A percentile compares a stretch with the other conserved stretches of the same genome.
These are phyloP conservation scores for Drosophila crucigera DNA, from an alignment of 2,888 invertebrate species.

Conservation along the genomic window DNA sequence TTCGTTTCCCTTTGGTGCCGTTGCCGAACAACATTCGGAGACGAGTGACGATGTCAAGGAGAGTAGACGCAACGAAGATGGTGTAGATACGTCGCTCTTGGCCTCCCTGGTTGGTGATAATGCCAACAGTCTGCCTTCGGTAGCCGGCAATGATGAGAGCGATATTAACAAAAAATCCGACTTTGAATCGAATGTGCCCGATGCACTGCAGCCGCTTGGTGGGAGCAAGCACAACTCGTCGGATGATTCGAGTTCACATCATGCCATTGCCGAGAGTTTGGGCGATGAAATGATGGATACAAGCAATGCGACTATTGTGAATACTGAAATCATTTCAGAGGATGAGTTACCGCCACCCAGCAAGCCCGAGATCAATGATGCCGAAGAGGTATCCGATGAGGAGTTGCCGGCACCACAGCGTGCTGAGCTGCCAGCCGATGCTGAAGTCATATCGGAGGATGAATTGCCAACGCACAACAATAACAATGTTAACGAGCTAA, in stretches of 20 bases:
- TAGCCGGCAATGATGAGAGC: slow-evolving; percentile 81
- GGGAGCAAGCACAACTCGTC: slow-evolving; percentile 75
- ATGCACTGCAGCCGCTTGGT: slow-evolving; percentile 60
- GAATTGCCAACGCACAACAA: slow-evolving; percentile 88
- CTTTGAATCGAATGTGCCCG: slow-evolving; percentile 72
- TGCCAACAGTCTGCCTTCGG: slow-evolving; percentile 85
- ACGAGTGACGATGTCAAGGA: slow-evolving; percentile 84
- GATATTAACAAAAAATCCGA: slow-evolving; percentile 73
- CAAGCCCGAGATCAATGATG: slow-evolving; percentile 92
- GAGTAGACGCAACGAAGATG: slow-evolving; percentile 68
- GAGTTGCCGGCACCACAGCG: slow-evolving; percentile 90
- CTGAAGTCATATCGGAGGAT: slow-evolving; percentile 93
- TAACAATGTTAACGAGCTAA: slow-evolving; percentile 38
- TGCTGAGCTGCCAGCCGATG: slow-evolving; percentile 90
- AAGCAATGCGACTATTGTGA: slow-evolving; percentile 87
- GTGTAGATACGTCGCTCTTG: slow-evolving; percentile 83
- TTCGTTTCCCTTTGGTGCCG: slow-evolving; percentile 84
- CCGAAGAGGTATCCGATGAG: slow-evolving; percentile 93
- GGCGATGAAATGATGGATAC: slow-evolving; percentile 79
- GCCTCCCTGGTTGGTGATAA: slow-evolving; percentile 85
- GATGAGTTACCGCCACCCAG: slow-evolving; percentile 91
- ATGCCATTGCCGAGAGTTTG: slow-evolving; percentile 81
- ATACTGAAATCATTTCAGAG: slow-evolving; percentile 94
- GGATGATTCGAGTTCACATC: slow-evolving; percentile 82
- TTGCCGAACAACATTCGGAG: slow-evolving; percentile 81